These are phyloP conservation scores for Chaetoderma sp. DNA, from an alignment of 2,888 invertebrate species.

Conservation along the genomic window DNA sequence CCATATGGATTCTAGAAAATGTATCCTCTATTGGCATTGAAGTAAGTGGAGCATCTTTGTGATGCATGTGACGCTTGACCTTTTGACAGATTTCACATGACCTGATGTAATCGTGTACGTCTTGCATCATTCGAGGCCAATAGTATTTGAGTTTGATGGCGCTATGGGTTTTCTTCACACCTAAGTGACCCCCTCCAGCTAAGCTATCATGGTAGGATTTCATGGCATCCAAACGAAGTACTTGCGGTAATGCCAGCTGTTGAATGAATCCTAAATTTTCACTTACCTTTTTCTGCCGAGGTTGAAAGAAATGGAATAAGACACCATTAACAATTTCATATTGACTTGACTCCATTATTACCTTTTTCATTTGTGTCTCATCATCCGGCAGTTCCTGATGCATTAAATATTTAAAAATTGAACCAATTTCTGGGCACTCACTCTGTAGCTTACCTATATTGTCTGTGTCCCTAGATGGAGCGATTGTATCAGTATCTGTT, in stretches of 20 bases:
- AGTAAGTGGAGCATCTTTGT: neutral
- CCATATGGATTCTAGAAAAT: neutral
- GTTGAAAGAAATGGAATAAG: conserved; percentile 1
- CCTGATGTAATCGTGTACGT: conserved; percentile 1
- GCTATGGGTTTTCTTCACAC: conserved; percentile 6
- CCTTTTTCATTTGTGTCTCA: neutral
- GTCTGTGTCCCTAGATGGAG: neutral
- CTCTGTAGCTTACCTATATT: neutral
- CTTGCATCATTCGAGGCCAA: conserved; percentile 8
- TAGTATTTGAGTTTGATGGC: neutral
- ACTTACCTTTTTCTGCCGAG: neutral
- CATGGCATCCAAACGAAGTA: conserved; percentile 3
- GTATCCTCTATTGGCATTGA: neutral
- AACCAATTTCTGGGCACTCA: neutral
- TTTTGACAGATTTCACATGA: conserved; percentile 7
- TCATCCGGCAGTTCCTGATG: conserved; percentile 1
- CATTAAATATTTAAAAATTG: neutral
- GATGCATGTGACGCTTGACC: neutral
- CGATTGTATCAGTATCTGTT: neutral
- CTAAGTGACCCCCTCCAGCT: neutral
- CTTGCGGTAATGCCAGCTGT: conserved; percentile 3
- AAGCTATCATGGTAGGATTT: conserved; percentile 7
- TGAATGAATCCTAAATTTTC: neutral
- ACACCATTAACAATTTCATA: conserved; percentile 5
- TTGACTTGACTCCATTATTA: neutral